Evolutionary conservation across 1,140 invertebrate genomes (phyloP), one percentile per base, ranked within the genome.

Genomic region (Macrostomum lignano): DNA sequence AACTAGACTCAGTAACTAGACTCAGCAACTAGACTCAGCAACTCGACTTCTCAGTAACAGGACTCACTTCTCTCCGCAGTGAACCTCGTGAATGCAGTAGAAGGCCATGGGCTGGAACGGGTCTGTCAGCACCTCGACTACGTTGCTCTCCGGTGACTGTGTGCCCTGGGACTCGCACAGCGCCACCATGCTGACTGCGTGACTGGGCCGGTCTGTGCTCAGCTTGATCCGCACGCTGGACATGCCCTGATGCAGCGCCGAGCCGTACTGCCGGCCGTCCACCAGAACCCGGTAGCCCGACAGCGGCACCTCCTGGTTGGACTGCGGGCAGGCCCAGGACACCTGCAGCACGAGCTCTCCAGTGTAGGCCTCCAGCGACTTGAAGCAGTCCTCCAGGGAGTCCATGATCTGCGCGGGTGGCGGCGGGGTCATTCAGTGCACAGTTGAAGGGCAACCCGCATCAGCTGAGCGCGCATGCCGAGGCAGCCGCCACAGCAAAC

Each of bases 221-320:
- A 57, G 40, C 46, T 53, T 53, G 19, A 58, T 44, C 24, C 47
- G 39, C 15, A 55, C 44, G 24, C 40, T 50, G 31, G 42, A 48
- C 2, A 51, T 42, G 25, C 45, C 46, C 10, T 46, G 38, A 39
- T 50, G 47, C 38, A 57, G 43, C 7, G 47, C 42, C 32, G 39
- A 48, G 6, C 54, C 54, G 37, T 54, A 57, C 36, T 57, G 52
- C 40, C 54, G 52, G 6, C 51, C 51, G 42, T 57, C 51, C 15
- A 57, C 47, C 28, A 54, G 41, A 6, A 55, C 46, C 35, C 50
- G 50, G 39, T 47, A 57, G 11, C 50, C 49, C 7, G 46, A 40
- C 2, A 55, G 33, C 21, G 42, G 35, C 2, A 55, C 41, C 38
- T 51, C 46, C 13, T 44, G 42, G 35, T 51, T 49, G 14, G 44